Evolutionary conservation across 2,113 vertebrate species (phyloP).

Genomic region (Corythoichthys haematopterus): DNA sequence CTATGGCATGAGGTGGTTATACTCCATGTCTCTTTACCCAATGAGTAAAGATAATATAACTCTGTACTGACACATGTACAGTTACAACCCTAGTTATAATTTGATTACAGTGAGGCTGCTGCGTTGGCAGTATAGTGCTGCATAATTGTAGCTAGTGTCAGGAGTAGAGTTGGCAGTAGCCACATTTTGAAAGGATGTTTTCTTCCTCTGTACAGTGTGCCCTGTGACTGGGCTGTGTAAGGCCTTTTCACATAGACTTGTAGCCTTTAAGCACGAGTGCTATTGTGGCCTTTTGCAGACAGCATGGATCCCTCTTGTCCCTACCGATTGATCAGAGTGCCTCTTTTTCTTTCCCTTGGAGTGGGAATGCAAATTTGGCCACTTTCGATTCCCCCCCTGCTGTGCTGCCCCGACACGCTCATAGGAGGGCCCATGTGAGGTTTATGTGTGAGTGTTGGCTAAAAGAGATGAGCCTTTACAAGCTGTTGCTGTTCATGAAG

Average conservation of each 20-base stretch:
- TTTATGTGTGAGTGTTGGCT: slow-evolving; percentile 53
- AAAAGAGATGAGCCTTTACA: slow-evolving; percentile 48
- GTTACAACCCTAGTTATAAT: slow-evolving; percentile 1
- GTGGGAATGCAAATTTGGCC: slow-evolving; percentile 60
- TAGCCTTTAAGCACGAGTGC: slow-evolving; percentile 44
- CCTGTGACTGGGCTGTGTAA: slow-evolving; percentile 54
- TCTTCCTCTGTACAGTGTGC: slow-evolving; percentile 49
- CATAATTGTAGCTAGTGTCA: slow-evolving; percentile 38
- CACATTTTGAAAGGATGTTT: slow-evolving; percentile 37
- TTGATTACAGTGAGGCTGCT: slow-evolving; percentile 49
- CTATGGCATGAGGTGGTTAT: background rate
- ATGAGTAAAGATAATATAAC: background rate
- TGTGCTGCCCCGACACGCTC: slow-evolving; percentile 31
- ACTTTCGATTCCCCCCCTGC: slow-evolving; percentile 44
- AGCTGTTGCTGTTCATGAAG: slow-evolving; percentile 52
- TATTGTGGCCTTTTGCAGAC: slow-evolving; percentile 48
- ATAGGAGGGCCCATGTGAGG: slow-evolving; percentile 23
- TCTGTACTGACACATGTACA: background rate
- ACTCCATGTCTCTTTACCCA: background rate
- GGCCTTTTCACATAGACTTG: slow-evolving; percentile 45
- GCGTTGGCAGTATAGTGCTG: slow-evolving; percentile 41
- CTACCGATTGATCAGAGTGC: slow-evolving; percentile 52
- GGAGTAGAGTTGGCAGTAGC: slow-evolving; percentile 34
- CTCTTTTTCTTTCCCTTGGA: slow-evolving; percentile 61
- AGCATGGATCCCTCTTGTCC: slow-evolving; percentile 58